Base-by-base conservation (phyloP, 1,140 invertebrate species). In the Mya arenaria region DNA sequence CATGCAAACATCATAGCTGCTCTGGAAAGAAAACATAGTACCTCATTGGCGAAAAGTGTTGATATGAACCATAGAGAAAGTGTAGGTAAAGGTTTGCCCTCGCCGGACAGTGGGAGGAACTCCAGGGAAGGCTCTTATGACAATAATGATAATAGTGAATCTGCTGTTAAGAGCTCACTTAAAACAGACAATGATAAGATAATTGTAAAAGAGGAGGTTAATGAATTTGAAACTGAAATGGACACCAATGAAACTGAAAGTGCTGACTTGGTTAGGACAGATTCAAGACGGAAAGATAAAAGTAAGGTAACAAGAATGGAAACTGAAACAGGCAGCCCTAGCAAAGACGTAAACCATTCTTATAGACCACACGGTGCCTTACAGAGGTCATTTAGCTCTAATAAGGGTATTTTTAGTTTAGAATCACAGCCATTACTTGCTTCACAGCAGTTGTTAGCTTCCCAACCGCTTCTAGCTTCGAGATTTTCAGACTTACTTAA, bases 1-100 rank as follows among this genome's bases (percentile, higher is more conserved):
- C 77, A 80, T 80, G 63, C 77, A 8, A 39, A 41, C 10, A 19
- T 80, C 1, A 65, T 80, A 4, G 77, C 77, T 23, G 77, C 77
- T 34, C 77, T 80, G 62, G 65, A 80, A 71, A 25, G 48, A 13
- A 69, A 25, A 4, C 19, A 4, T 1, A 10, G 19, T 17, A 17
- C 19, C 19, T n/a, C 48, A 52, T 10, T n/a, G 19, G 17, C 19
- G 19, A 23, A 17, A 8, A 17, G 25, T 52, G 8, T 52, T 17
- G 25, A 52, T 52, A 52, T n/a, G 25, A 17, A 52, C 25, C 17
- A 52, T 17, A 52, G 48, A 10, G 48, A 1, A 17, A 1, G 25
- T 52, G 25, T 3, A 10, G 48, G 25, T 52, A 52, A 1, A 52
- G 48, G 25, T 52, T 52, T 10, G 25, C n/a, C n/a, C n/a, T n/a